These are phyloP conservation scores for Ceramica pisi DNA, from an alignment of 2,888 invertebrate genomes.

Conservation along the genomic window DNA sequence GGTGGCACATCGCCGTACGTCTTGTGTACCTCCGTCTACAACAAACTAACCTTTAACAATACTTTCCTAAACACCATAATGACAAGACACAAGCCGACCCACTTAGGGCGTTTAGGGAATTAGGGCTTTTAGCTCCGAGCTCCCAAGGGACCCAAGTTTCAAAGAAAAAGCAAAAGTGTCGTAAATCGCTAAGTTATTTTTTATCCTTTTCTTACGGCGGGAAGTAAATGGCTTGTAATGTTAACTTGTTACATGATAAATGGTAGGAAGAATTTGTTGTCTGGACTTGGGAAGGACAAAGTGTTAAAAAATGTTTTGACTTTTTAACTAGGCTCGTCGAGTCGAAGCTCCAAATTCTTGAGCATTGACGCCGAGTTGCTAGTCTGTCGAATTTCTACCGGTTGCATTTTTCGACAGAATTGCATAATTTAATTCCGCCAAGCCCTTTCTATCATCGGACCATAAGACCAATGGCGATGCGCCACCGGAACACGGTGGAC, in stretches of 20 bases:
- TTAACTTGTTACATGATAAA: slow-evolving; percentile 40
- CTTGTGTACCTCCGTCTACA: not conserved
- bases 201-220: slow-evolving; percentile 5
- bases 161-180: slow-evolving; percentile 32
- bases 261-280: not conserved
- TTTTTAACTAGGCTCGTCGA: too few relatives aligned
- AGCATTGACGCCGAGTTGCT: too few relatives aligned
- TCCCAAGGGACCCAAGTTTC: slow-evolving; percentile 23
- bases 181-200: slow-evolving; percentile 43
- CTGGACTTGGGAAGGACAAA: not conserved
- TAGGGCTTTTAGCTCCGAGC: slow-evolving; percentile 38
- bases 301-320: too few relatives aligned
- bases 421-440: too few relatives aligned
- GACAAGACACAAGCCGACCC: slow-evolving; percentile 16
- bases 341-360: too few relatives aligned
- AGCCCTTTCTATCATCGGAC: too few relatives aligned
- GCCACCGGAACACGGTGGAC: too few relatives aligned
- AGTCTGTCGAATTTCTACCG: too few relatives aligned
- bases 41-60: not conserved
- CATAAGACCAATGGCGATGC: too few relatives aligned
- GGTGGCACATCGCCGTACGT: too few relatives aligned
- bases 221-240: slow-evolving; percentile 45
- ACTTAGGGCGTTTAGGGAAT: slow-evolving; percentile 27
- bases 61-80: slow-evolving; percentile 1
- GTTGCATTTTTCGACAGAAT: too few relatives aligned